Conservation (phyloP, 2,888 invertebrate species). For the Drosophila testacea region DNA sequence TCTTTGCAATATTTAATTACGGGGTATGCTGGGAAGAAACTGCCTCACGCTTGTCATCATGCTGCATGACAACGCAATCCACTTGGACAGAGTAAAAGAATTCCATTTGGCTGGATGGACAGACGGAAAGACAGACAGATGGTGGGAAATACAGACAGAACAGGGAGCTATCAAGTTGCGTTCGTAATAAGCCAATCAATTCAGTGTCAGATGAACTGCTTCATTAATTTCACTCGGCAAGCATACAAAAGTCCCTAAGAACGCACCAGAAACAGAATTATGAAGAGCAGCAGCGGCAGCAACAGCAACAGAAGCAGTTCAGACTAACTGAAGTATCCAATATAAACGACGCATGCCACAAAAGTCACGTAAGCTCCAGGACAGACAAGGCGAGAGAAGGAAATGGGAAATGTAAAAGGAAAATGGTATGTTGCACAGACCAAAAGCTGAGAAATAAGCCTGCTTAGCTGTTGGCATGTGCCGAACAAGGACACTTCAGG, state of each 20-base stretch:
- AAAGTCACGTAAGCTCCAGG: constrained; percentile 71
- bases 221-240: constrained; percentile 72
- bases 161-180: constrained; percentile 59
- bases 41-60: constrained; percentile 33
- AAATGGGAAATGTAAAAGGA: not conserved
- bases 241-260: constrained; percentile 26
- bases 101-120: constrained; percentile 41
- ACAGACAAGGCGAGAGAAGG: not conserved
- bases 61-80: constrained; percentile 39
- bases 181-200: constrained; percentile 78
- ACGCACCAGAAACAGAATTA: constrained; percentile 27
- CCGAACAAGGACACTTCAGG: constrained; percentile 42
- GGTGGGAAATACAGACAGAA: not conserved
- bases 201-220: constrained; percentile 79
- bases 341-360: constrained; percentile 63
- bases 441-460: constrained; percentile 41
- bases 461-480: constrained; percentile 49
- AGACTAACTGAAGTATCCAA: constrained; percentile 46
- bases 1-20: not conserved
- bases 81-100: constrained; percentile 31
- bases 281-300: constrained; percentile 26
- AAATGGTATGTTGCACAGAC: constrained; percentile 15
- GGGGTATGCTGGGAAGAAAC: constrained; percentile 22
- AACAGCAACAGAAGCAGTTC: constrained; percentile 13
- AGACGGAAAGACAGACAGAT: not conserved